Base-by-base conservation (phyloP, 2,797 vertebrate species). In the Poliocrania exsul region DNA sequence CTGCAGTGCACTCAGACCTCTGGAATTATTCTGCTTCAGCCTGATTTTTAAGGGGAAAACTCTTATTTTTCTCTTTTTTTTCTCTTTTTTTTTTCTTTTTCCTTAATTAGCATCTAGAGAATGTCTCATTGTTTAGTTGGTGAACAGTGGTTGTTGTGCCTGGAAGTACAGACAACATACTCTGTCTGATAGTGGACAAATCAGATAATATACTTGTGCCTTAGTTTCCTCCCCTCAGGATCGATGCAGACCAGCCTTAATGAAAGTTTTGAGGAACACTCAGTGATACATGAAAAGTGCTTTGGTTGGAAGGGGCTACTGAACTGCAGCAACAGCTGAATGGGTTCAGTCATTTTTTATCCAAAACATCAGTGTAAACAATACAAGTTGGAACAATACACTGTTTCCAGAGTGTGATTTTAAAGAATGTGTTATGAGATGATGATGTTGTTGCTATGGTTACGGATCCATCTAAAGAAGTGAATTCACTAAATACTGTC, bases 381-480 rank as follows among this genome's bases (percentile, higher is more conserved):
- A 61, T 50, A 17, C 40, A 72, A 83, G 82, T 24, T 79, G 60
- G 62, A 88, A 88, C 77, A 94, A 91, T 47, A 46, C 6, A 1
- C 66, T 58, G 37, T 78, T 93, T 90, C 57, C 93, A 92, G 89
- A 94, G 73, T 70, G 58, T 77, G 77, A 38, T 81, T 95, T 88
- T 79, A 78, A 90, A 94, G 70, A 94, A 81, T 18, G 11, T 64
- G 60, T 75, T 88, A 79, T 38, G 81, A 93, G 81, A 81, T 5
- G 16, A 88, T 83, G 54, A 28, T 66, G 24, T 12, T 70, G 93
- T 97, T 93, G 46, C 95, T 51, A 93, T 95, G 93, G 95, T 57
- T 94, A 96, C 93, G 50, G 66, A 86, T 51, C 66, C 91, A 73
- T 49, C 75, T 86, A 73, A 93, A 83, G 84, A 72, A 70, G 40